Conservation (phyloP, 2,797 vertebrate genomes). For the Alectoris magna region DNA sequence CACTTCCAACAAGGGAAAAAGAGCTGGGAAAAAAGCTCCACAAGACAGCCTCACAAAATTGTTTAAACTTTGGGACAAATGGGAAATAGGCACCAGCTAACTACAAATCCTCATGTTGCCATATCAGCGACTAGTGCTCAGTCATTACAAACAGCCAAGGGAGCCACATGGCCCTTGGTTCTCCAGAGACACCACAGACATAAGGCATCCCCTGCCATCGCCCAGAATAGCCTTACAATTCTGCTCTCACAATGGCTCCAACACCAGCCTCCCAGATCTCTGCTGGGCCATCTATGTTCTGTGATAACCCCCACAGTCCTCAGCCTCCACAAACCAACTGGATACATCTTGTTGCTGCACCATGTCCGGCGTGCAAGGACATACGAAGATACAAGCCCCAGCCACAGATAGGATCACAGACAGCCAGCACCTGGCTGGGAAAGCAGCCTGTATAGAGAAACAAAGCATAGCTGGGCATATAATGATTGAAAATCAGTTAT, state of each 20-base stretch:
- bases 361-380: neutral
- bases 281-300: neutral
- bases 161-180: neutral
- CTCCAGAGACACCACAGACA: neutral
- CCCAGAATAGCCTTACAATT: neutral
- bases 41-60: neutral
- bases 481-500: neutral
- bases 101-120: neutral
- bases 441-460: neutral
- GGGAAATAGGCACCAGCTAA: neutral
- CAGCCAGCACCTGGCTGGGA: neutral
- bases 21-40: neutral
- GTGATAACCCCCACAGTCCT: neutral
- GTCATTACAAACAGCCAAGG: neutral
- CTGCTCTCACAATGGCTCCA: neutral
- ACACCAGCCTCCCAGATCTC: neutral
- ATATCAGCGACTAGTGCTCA: neutral
- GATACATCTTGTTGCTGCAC: neutral
- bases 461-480: neutral
- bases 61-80: neutral
- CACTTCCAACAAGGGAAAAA: neutral
- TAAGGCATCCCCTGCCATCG: neutral
- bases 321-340: neutral
- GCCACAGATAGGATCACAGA: neutral
- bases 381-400: neutral